phyloP scores from a whole-genome alignment of 1,140 invertebrate species.

The Hyles euphorbiae region DNA sequence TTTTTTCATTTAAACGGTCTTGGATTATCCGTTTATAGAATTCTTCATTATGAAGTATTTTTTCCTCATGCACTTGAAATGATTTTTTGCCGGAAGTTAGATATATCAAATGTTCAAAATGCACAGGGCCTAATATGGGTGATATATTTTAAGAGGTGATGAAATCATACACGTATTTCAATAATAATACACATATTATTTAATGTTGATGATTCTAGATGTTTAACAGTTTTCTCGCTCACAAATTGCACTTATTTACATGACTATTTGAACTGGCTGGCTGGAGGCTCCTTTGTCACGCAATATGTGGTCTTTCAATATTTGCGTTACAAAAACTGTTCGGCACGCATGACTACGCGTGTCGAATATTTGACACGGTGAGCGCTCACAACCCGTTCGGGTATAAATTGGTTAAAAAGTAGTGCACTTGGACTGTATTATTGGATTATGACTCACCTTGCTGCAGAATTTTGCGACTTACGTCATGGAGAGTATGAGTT shows the following conservation, averaged over 20 bases:
- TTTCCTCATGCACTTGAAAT: no score
- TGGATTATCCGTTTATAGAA: no score
- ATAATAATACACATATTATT: background rate
- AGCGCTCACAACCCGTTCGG: constrained; percentile 16
- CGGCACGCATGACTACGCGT: constrained; percentile 18
- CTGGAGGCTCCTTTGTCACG: background rate
- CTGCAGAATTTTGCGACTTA: no score
- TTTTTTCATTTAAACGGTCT: constrained; percentile 3
- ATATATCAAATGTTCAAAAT: no score
- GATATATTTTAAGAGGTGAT: background rate
- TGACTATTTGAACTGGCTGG: no score
- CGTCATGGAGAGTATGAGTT: no score
- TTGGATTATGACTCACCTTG: constrained; percentile 12
- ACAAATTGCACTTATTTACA: no score
- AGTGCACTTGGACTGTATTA: constrained; percentile 8
- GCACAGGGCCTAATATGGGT: background rate
- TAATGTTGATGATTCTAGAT: no score
- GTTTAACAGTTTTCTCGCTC: no score
- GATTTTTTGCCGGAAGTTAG: no score
- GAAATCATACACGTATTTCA: background rate
- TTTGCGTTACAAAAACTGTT: constrained; percentile 14
- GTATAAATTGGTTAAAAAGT: constrained; percentile 6
- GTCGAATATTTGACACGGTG: constrained; percentile 25
- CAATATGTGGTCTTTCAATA: constrained; percentile 1
- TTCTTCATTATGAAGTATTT: no score